Percentiles rank a stretch among this genome's conserved stretches.
Evolutionary conservation across 2,113 vertebrate species (phyloP).

Genomic region (Corvus cornix): DNA sequence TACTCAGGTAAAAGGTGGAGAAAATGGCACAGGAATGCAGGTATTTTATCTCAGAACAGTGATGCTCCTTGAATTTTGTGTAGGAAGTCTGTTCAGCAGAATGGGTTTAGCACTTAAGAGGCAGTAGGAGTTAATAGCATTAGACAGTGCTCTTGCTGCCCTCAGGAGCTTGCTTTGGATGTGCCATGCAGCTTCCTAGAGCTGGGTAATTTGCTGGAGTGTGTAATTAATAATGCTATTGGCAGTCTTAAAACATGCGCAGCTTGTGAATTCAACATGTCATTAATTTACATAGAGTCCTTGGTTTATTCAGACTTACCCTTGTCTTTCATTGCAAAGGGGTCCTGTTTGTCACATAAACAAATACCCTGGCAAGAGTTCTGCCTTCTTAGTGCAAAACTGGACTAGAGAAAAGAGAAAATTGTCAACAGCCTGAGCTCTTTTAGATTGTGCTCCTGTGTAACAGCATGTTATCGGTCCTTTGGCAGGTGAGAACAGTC

Average conservation of each 20-base stretch:
- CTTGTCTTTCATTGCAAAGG: neutral
- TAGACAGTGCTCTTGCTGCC: neutral
- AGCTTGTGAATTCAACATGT: neutral
- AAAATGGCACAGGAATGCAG: neutral
- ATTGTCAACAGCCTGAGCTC: neutral
- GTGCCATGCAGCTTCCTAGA: neutral
- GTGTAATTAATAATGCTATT: neutral
- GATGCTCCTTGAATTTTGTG: neutral
- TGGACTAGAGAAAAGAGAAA: neutral
- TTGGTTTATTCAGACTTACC: neutral
- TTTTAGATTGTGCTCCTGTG: neutral
- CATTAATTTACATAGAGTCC: neutral
- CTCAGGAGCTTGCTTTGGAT: neutral
- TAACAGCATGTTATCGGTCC: neutral
- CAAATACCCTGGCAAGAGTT: neutral
- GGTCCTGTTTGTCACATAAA: neutral
- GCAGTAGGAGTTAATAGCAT: neutral
- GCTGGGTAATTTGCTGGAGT: neutral
- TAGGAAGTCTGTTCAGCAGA: neutral
- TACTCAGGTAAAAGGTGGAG: neutral
- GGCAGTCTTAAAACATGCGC: neutral
- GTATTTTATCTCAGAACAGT: neutral
- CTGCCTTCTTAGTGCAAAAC: neutral
- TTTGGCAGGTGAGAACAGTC: conserved; percentile 38
- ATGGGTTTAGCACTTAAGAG: neutral